A percentile compares a stretch with the other conserved stretches of the same genome.
These are phyloP conservation scores for Melieria omissa DNA, from an alignment of 2,888 invertebrate species.

Conservation along the genomic window DNA sequence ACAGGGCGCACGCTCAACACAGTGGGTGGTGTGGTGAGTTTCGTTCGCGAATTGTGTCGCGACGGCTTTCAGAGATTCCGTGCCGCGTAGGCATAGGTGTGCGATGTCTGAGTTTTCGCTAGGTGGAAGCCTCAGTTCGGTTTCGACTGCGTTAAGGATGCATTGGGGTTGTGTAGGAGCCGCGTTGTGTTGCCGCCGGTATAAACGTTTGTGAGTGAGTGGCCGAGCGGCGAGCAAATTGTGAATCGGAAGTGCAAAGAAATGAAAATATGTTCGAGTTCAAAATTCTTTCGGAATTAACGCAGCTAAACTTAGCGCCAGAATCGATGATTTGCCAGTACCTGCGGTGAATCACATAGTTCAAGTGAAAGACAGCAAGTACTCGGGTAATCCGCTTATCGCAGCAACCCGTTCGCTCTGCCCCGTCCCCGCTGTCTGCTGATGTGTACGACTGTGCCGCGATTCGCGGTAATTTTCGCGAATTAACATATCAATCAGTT, in stretches of 20 bases:
- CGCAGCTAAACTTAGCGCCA: background rate
- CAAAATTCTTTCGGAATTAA: background rate
- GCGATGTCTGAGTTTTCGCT: conserved; percentile 3
- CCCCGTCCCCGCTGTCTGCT: background rate
- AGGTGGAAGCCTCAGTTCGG: conserved; percentile 26
- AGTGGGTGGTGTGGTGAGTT: conserved; percentile 12
- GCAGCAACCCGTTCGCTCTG: conserved; percentile 8
- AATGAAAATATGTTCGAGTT: background rate
- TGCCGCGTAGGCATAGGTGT: conserved; percentile 15
- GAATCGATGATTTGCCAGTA: background rate
- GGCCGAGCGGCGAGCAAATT: background rate
- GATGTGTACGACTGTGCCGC: background rate
- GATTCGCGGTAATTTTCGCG: background rate
- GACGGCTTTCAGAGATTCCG: conserved; percentile 1
- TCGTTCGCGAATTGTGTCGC: no score
- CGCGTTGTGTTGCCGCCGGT: background rate
- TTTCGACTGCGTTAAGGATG: conserved; percentile 38
- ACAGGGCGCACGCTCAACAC: conserved; percentile 37
- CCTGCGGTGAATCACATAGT: background rate
- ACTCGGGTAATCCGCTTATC: conserved; percentile 22
- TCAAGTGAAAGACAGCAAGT: conserved; percentile 26
- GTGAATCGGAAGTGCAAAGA: background rate
- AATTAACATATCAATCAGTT: conserved; percentile 29
- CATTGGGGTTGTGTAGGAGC: conserved; percentile 20
- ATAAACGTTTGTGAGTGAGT: background rate